A percentile compares a stretch with the other conserved stretches of the same genome.
These are phyloP conservation scores for Callimorpha dominula DNA, from an alignment of 2,888 invertebrate genomes.

Conservation along the genomic window DNA sequence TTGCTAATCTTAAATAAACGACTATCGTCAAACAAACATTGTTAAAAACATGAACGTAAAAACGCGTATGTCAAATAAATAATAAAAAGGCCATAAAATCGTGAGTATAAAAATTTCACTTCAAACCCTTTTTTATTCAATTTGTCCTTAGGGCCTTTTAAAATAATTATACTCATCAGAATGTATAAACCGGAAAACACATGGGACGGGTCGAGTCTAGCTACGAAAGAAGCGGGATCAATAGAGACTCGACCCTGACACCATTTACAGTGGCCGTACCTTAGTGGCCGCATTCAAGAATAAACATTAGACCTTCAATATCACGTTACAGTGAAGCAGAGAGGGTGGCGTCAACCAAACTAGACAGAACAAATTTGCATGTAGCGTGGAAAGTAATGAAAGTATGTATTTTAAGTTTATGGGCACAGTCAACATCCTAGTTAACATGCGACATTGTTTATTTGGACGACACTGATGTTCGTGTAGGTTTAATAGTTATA, in stretches of 20 bases:
- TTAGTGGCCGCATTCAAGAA: slow-evolving; percentile 73
- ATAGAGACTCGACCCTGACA: slow-evolving; percentile 84
- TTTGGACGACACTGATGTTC: neutral
- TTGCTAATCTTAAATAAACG: too few relatives aligned
- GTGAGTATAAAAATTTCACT: slow-evolving; percentile 39
- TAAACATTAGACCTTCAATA: slow-evolving; percentile 75
- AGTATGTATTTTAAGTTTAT: neutral
- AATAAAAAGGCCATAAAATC: slow-evolving; percentile 34
- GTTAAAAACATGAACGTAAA: too few relatives aligned
- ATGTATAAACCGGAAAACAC: slow-evolving; percentile 68
- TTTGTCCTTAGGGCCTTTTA: slow-evolving; percentile 46
- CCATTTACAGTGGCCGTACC: slow-evolving; percentile 78
- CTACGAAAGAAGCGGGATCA: slow-evolving; percentile 80
- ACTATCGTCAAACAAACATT: too few relatives aligned
- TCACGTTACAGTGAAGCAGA: slow-evolving; percentile 64
- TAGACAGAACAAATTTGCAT: slow-evolving; percentile 56
- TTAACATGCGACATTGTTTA: slow-evolving; percentile 5
- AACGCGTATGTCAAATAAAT: slow-evolving; percentile 3
- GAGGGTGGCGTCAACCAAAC: slow-evolving; percentile 59
- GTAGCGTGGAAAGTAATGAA: slow-evolving; percentile 14
- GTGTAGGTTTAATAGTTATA: neutral
- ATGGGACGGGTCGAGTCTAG: slow-evolving; percentile 71
- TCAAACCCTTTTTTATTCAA: slow-evolving; percentile 52
- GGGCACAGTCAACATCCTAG: neutral
- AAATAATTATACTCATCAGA: slow-evolving; percentile 67